Evolutionary conservation across 2,888 invertebrate genomes (phyloP).

Genomic region (Caenorhabditis japonica): DNA sequence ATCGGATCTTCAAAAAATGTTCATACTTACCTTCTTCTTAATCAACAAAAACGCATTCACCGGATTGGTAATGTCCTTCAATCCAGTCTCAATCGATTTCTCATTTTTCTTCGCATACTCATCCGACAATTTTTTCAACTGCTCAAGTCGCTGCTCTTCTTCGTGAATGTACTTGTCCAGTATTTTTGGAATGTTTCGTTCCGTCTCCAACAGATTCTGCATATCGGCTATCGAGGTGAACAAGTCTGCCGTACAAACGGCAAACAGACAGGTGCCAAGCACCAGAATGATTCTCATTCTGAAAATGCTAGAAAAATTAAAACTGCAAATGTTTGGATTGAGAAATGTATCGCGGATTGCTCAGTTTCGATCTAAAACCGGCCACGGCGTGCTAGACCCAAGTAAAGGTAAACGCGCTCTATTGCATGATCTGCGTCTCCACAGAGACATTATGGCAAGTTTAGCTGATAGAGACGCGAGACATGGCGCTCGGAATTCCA

Average conservation of each 20-base stretch:
- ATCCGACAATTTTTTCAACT: constrained; percentile 68
- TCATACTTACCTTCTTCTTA: constrained; percentile 79
- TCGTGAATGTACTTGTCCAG: constrained; percentile 78
- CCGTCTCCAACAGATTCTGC: constrained; percentile 78
- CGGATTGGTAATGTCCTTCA: constrained; percentile 78
- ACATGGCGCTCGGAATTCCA: too few relatives aligned
- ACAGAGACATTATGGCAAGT: too few relatives aligned
- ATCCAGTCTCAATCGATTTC: constrained; percentile 66
- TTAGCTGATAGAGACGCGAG: too few relatives aligned
- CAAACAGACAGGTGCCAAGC: constrained; percentile 2
- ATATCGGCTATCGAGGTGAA: constrained; percentile 79
- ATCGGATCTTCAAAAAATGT: too few relatives aligned
- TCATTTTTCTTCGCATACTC: constrained; percentile 71
- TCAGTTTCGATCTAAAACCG: too few relatives aligned
- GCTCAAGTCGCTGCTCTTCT: constrained; percentile 78
- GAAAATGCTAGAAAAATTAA: constrained; percentile 4
- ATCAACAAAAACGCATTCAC: constrained; percentile 80
- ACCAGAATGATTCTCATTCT: constrained; percentile 27
- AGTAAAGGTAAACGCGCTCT: too few relatives aligned
- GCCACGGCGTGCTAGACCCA: too few relatives aligned
- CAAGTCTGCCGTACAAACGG: constrained; percentile 73
- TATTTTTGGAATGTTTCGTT: constrained; percentile 78
- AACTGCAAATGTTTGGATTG: too few relatives aligned
- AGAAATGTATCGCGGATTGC: too few relatives aligned
- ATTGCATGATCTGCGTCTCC: too few relatives aligned